A percentile compares a stretch with the other conserved stretches of the same genome.
Evolutionary conservation across 2,113 vertebrate genomes (phyloP).

Genomic region (Oreotrochilus melanogaster): DNA sequence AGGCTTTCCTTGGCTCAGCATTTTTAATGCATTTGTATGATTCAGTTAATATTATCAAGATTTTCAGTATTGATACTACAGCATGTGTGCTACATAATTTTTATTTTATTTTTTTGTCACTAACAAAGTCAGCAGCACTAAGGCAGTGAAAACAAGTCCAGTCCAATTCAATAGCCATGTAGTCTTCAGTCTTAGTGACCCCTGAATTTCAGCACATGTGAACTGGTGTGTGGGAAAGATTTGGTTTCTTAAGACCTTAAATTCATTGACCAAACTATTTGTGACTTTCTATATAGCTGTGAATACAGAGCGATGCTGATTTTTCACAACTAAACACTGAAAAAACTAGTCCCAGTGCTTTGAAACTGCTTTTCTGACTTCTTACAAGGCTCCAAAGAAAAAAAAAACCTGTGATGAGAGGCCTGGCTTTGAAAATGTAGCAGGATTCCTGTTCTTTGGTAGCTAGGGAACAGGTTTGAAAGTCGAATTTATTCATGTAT

Average conservation of each 20-base stretch:
- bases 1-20: neutral
- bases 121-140: neutral
- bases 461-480: slow-evolving; percentile 23
- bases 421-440: neutral
- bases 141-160: neutral
- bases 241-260: neutral
- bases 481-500: neutral
- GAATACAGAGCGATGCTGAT: neutral
- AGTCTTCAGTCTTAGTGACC: neutral
- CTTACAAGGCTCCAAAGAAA: neutral
- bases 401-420: neutral
- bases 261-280: neutral
- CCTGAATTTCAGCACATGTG: neutral
- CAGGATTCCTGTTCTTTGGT: neutral
- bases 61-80: neutral
- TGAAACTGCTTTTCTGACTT: neutral
- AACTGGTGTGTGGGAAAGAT: neutral
- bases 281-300: neutral
- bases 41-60: neutral
- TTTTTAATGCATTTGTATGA: neutral
- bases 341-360: neutral
- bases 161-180: neutral
- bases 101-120: neutral
- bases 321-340: neutral
- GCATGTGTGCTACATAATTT: neutral